Evolutionary conservation across 2,797 vertebrate genomes (phyloP).

Genomic region (Paguma larvata): DNA sequence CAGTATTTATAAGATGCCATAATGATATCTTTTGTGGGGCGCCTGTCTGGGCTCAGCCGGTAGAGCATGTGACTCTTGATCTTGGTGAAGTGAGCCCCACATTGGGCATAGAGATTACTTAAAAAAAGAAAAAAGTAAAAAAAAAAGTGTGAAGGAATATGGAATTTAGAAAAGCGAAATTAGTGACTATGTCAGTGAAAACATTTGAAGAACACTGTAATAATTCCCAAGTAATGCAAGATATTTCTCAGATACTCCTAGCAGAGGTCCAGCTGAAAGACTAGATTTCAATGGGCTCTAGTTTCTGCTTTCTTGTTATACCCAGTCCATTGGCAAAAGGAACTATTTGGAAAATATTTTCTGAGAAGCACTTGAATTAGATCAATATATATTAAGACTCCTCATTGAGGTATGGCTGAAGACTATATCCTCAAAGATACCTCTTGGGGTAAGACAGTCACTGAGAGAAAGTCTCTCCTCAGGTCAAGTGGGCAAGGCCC

Average conservation of each 20-base stretch:
- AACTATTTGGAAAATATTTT: background rate
- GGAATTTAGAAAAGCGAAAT: background rate
- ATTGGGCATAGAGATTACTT: background rate
- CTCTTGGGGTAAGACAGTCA: background rate
- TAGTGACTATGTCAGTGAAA: slow-evolving; percentile 51
- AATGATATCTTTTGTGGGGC: background rate
- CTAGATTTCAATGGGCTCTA: slow-evolving; percentile 16
- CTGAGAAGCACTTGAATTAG: background rate
- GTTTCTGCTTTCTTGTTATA: background rate
- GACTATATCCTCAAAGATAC: background rate
- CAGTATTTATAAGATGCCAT: background rate
- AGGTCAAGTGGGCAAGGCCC: background rate
- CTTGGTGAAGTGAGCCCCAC: background rate
- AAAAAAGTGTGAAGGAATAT: background rate
- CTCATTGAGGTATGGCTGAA: background rate
- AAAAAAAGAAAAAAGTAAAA: background rate
- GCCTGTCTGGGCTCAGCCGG: background rate
- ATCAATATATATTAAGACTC: slow-evolving; percentile 25
- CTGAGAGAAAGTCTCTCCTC: background rate
- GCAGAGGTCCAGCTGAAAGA: background rate
- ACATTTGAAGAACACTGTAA: background rate
- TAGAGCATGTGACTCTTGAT: background rate
- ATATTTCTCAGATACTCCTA: slow-evolving; percentile 7
- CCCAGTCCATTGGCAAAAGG: background rate
- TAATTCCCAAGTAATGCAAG: slow-evolving; percentile 26